Conservation (phyloP, 2,797 vertebrate species). For the Dicrostonyx torquatus region DNA sequence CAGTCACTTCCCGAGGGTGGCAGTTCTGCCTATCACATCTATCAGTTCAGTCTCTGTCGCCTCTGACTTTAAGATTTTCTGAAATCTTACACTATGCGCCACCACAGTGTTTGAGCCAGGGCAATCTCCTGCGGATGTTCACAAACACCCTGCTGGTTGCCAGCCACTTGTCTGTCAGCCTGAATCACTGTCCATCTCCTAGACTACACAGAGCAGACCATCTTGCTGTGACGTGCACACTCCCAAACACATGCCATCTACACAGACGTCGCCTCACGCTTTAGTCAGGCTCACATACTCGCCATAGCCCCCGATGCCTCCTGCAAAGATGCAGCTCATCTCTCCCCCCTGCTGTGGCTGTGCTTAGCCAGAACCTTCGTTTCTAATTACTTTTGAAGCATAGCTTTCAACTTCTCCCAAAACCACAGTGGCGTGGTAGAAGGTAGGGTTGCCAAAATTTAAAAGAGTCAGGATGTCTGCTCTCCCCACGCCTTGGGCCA, state of each 20-base stretch:
- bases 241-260: neutral
- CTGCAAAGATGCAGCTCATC: neutral
- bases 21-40: neutral
- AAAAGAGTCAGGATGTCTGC: conserved; percentile 32
- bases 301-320: neutral
- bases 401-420: conserved; percentile 36
- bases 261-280: neutral
- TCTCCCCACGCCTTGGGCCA: neutral
- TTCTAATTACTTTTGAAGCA: conserved; percentile 58
- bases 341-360: neutral
- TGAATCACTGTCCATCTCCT: neutral
- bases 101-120: neutral
- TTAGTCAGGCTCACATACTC: neutral
- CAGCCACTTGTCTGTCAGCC: neutral
- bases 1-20: neutral
- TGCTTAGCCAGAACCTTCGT: conserved; percentile 11
- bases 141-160: neutral
- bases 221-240: rapidly evolving
- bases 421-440: conserved; percentile 47
- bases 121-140: neutral
- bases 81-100: neutral
- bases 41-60: neutral
- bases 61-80: conserved; percentile 6
- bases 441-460: conserved; percentile 52
- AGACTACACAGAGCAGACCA: neutral